These are phyloP conservation scores for Lithobates sylvaticus DNA, from an alignment of 2,797 vertebrate genomes.

Conservation along the genomic window DNA sequence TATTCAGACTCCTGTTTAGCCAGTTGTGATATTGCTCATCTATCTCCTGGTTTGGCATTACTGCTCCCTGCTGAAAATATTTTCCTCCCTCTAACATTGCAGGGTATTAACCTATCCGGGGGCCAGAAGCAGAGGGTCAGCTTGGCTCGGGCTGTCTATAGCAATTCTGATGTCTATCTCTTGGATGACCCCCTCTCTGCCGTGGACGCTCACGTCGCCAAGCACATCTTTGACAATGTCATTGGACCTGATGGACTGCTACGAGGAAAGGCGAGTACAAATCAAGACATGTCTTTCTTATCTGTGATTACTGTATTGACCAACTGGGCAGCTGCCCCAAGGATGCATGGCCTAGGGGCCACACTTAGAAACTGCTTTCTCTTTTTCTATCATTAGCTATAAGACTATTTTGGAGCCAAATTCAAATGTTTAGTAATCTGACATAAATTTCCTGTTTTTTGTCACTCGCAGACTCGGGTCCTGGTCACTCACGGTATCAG, in stretches of 20 bases:
- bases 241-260: slow-evolving; percentile 91
- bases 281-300: background rate
- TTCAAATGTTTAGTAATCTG: too few relatives aligned
- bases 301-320: background rate
- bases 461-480: slow-evolving; percentile 84
- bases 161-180: slow-evolving; percentile 86
- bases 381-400: too few relatives aligned
- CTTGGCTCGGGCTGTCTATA: slow-evolving; percentile 92
- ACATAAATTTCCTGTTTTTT: background rate
- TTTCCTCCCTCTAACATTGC: background rate
- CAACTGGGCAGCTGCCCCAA: background rate
- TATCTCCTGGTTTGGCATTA: too few relatives aligned
- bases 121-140: slow-evolving; percentile 96
- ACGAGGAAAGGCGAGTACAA: slow-evolving; percentile 83
- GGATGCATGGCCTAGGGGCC: too few relatives aligned
- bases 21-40: too few relatives aligned
- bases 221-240: slow-evolving; percentile 95
- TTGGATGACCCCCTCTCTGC: slow-evolving; percentile 95
- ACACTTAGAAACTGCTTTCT: too few relatives aligned
- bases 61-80: too few relatives aligned
- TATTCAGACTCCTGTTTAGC: too few relatives aligned
- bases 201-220: slow-evolving; percentile 93
- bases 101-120: slow-evolving; percentile 97
- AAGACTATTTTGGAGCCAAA: too few relatives aligned
- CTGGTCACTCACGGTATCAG: slow-evolving; percentile 93